Conservation (phyloP, 92 coral and sea anemone genomes). For the Epizoanthus ramosus region DNA sequence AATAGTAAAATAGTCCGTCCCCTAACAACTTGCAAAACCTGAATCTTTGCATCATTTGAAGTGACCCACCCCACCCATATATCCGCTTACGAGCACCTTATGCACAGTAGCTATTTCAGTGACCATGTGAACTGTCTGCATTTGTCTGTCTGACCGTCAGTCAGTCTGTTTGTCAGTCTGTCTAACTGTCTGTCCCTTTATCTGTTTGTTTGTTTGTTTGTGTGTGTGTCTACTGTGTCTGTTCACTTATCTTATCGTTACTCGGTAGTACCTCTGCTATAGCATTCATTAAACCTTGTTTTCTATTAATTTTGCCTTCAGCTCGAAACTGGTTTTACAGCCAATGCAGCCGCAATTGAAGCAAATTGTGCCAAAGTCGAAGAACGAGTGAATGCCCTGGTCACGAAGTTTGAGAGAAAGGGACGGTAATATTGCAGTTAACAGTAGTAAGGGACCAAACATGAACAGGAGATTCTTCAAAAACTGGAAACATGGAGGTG, state of each 20-base stretch:
- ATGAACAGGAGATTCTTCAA: not conserved
- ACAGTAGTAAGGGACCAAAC: not conserved
- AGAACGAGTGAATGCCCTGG: slow-evolving; percentile 76
- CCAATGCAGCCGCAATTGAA: slow-evolving; percentile 87
- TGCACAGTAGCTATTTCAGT: too few species aligned
- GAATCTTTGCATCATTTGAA: too few species aligned
- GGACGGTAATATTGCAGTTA: slow-evolving; percentile 68
- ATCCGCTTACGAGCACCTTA: too few species aligned
- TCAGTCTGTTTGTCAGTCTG: too few species aligned
- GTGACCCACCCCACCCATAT: too few species aligned
- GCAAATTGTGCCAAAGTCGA: slow-evolving; percentile 91
- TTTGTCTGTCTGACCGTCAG: not conserved
- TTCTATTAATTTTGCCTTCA: slow-evolving; percentile 19
- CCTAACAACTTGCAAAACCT: too few species aligned
- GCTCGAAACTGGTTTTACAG: slow-evolving; percentile 83
- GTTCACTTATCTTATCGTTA: not conserved
- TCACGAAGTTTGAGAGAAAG: slow-evolving; percentile 72
- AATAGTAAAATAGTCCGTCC: too few species aligned
- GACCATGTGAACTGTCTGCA: not conserved
- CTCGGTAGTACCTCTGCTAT: not conserved
- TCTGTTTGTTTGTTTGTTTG: not conserved
- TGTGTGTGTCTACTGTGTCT: not conserved
- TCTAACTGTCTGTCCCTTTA: not conserved
- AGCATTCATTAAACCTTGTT: not conserved
- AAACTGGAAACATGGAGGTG: not conserved